These are phyloP conservation scores for Chinchilla lanigera DNA, from an alignment of 2,113 vertebrate genomes.

Conservation along the genomic window DNA sequence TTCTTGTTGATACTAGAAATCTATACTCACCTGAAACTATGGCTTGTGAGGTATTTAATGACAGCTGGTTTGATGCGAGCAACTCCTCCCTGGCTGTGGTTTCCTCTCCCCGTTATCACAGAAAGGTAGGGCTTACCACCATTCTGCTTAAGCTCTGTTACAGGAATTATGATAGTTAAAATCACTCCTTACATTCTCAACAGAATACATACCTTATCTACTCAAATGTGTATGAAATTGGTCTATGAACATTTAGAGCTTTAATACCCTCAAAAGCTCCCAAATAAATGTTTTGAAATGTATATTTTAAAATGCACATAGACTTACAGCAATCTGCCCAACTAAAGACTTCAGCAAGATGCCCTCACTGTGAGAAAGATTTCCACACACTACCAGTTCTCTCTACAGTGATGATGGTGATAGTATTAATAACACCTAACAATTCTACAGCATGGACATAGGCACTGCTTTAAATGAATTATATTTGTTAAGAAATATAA, in stretches of 20 bases:
- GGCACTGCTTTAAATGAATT: background rate
- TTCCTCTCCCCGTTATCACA: slow-evolving; percentile 98
- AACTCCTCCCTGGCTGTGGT: slow-evolving; percentile 97
- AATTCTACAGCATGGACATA: background rate
- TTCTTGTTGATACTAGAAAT: slow-evolving; percentile 73
- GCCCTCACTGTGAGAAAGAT: background rate
- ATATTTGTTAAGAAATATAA: slow-evolving; percentile 4
- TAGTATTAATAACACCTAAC: background rate
- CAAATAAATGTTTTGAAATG: background rate
- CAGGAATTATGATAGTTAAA: slow-evolving; percentile 79
- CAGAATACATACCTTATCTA: background rate
- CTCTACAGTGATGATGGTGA: slow-evolving; percentile 1
- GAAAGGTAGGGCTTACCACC: slow-evolving; percentile 93
- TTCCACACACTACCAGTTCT: background rate
- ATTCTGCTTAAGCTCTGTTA: slow-evolving; percentile 91
- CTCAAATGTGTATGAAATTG: slow-evolving; percentile 39
- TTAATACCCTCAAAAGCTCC: background rate
- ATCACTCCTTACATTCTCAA: slow-evolving; percentile 17
- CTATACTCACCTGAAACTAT: slow-evolving; percentile 92
- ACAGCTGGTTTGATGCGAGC: slow-evolving; percentile 97
- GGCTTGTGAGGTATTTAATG: slow-evolving; percentile 96
- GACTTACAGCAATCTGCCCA: background rate
- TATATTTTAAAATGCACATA: background rate
- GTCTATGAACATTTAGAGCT: slow-evolving; percentile 43
- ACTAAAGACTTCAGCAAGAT: background rate